phyloP scores from a whole-genome alignment of 2,113 vertebrate genomes.

The Murina feae region DNA sequence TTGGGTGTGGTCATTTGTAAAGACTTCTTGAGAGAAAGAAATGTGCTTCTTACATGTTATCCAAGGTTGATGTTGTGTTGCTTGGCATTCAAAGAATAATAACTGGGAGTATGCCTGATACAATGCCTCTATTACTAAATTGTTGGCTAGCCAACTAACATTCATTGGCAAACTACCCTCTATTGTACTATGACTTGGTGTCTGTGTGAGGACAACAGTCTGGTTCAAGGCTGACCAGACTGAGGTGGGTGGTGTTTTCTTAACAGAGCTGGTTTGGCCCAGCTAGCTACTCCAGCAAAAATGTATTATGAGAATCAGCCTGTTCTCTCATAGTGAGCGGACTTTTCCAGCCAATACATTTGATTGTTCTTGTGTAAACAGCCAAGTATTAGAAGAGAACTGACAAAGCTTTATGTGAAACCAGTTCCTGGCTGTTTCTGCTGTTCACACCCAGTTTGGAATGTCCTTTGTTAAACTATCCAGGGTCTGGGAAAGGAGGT shows the following conservation, averaged over 20 bases:
- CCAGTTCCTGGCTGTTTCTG: slow-evolving; percentile 45
- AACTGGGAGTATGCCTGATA: neutral
- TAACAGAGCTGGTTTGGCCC: slow-evolving; percentile 33
- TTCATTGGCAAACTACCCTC: slow-evolving; percentile 43
- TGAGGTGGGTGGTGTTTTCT: slow-evolving; percentile 60
- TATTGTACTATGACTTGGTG: slow-evolving; percentile 17
- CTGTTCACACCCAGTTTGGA: neutral
- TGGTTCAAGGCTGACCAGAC: slow-evolving; percentile 57
- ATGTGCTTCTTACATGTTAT: neutral
- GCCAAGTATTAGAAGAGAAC: slow-evolving; percentile 19
- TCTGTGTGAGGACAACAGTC: slow-evolving; percentile 52
- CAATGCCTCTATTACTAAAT: slow-evolving; percentile 38
- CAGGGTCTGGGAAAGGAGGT: neutral
- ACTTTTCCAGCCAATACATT: slow-evolving; percentile 47
- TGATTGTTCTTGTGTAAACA: slow-evolving; percentile 57
- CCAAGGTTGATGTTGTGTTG: neutral
- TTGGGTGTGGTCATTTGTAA: neutral
- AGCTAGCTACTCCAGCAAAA: slow-evolving; percentile 27
- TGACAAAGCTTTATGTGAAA: slow-evolving; percentile 44
- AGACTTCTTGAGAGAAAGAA: slow-evolving; percentile 24
- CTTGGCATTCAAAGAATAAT: neutral
- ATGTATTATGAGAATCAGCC: slow-evolving; percentile 35
- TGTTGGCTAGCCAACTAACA: slow-evolving; percentile 21
- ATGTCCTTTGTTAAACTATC: neutral
- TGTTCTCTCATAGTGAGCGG: slow-evolving; percentile 35